Conservation (phyloP, 1,140 invertebrate genomes). For the Leptinotarsa texana region DNA sequence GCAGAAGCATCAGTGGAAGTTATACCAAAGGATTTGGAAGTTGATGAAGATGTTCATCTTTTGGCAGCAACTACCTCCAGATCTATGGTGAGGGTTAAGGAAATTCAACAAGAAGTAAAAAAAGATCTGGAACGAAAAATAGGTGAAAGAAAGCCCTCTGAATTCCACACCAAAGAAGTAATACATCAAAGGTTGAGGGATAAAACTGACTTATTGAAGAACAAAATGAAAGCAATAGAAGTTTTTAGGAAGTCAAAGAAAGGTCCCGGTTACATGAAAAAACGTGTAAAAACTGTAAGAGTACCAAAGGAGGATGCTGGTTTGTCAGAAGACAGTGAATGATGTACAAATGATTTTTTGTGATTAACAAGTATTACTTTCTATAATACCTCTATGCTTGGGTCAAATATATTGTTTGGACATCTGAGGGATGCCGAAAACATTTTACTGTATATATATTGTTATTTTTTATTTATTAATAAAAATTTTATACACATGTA, state of each 20-base stretch:
- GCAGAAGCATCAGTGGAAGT: background rate
- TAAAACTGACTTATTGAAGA: conserved; percentile 65
- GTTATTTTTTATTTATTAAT: too few species aligned
- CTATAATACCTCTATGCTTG: too few species aligned
- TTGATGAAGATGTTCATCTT: conserved; percentile 47
- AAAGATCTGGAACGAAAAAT: conserved; percentile 33
- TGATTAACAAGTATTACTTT: too few species aligned
- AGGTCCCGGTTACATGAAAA: conserved; percentile 61
- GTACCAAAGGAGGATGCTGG: conserved; percentile 64
- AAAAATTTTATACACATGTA: too few species aligned
- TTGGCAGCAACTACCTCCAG: conserved; percentile 44
- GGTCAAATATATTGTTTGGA: too few species aligned
- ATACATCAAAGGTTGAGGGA: conserved; percentile 77
- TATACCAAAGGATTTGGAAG: conserved; percentile 30
- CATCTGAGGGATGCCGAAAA: too few species aligned
- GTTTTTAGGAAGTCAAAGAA: conserved; percentile 70
- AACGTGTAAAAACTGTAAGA: conserved; percentile 54
- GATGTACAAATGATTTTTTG: background rate
- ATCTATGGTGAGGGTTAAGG: conserved; percentile 37
- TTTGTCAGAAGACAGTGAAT: conserved; percentile 68
- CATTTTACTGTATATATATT: too few species aligned
- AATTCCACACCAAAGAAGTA: conserved; percentile 58
- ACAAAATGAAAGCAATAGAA: conserved; percentile 77
- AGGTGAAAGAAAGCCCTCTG: background rate
- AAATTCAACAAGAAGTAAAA: conserved; percentile 41